Percentiles rank a stretch among this genome's conserved stretches.
phyloP scores from a whole-genome alignment of 2,797 vertebrate species.

The Hozukius guyotensis region DNA sequence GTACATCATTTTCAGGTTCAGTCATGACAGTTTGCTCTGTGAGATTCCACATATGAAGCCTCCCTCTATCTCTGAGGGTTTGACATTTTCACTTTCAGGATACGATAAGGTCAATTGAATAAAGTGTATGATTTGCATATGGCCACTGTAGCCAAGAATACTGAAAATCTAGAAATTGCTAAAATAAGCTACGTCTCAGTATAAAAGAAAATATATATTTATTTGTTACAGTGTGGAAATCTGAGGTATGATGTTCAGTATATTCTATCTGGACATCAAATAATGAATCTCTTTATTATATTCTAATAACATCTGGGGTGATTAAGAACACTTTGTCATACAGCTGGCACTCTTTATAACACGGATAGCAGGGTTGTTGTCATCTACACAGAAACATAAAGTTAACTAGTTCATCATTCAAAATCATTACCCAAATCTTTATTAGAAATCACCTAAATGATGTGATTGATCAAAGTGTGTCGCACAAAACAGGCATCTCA shows the following conservation, averaged over 20 bases:
- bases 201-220: not conserved
- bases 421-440: constrained; percentile 8
- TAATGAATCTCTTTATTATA: constrained; percentile 3
- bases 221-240: not conserved
- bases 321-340: constrained; percentile 22
- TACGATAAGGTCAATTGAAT: not conserved
- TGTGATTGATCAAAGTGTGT: constrained; percentile 2
- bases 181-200: not conserved
- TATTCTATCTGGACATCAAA: not conserved
- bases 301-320: not conserved
- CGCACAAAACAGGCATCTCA: not conserved
- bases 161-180: not conserved
- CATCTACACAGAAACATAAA: constrained; percentile 9
- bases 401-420: constrained; percentile 14
- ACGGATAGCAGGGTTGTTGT: not conserved
- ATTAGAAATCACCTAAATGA: constrained; percentile 26
- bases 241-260: not conserved
- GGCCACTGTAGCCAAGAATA: not conserved
- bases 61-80: not conserved
- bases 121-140: not conserved
- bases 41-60: not conserved
- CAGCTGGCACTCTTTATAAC: not conserved
- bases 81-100: not conserved
- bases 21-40: not conserved
- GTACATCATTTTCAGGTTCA: not conserved